Base-by-base conservation (phyloP, 2,113 vertebrate species). In the Burhinus oedicnemus region DNA sequence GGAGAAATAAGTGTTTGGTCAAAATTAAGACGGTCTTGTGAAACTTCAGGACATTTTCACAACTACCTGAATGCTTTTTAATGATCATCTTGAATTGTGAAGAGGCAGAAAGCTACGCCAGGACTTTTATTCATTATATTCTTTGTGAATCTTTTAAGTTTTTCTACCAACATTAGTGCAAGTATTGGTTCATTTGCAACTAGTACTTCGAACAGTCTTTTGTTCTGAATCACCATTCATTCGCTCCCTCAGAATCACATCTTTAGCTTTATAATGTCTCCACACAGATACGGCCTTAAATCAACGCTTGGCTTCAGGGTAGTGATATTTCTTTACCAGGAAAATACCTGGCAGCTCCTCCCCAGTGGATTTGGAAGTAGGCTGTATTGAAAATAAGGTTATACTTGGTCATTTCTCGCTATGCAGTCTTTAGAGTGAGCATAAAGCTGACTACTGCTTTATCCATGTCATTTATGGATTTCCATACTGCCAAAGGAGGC, bases 311-410 rank as follows among this genome's bases (percentile, higher is more conserved):
- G 72, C 95, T 89, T 86, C 65, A 78, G 72, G 89, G 83, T 80
- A 93, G 65, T 62, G 71, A 77, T 89, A 92, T 92, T 97, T 94
- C 88, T 90, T 78, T 80, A 92, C 42, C 62, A 71, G 65, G 60
- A 94, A 85, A 93, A 83, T 87, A 85, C 42, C 88, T 94, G 81
- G 55, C 91, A 89, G 83, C 54, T 87, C 36, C 45, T 82, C 54
- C 78, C n/a, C 54, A 57, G 60, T 44, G 68, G 30, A 71, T 83
- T 29, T 82, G 64, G 71, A 91, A 90, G 27, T 29, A 58, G 74
- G 25, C 88, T 84, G 32, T 44, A 32, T 54, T 92, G 85, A 72
- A 89, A 93, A 93, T 68, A 75, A 84, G 52, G 30, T 88, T 89
- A 62, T 65, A 52, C 36, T 68, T 93, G 58, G 51, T 89, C 34